Percentiles rank a stretch among this genome's conserved stretches.
These are phyloP conservation scores for Drosophila diplacantha DNA, from an alignment of 2,888 invertebrate genomes.

Conservation along the genomic window DNA sequence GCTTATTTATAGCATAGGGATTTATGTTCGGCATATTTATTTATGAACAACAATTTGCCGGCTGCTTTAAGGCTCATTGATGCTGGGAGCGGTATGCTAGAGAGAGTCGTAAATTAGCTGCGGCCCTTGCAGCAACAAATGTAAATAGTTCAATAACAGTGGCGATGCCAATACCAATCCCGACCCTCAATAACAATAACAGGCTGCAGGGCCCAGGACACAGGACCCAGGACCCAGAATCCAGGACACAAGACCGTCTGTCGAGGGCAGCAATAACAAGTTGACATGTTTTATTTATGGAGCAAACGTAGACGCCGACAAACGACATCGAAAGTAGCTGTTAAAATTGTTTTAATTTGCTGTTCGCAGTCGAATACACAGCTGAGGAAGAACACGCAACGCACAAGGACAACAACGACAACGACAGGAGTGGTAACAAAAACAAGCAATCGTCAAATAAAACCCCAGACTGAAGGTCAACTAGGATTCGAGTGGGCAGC, in stretches of 20 bases:
- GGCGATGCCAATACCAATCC: slow-evolving; percentile 39
- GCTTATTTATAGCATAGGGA: slow-evolving; percentile 60
- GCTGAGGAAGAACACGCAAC: slow-evolving; percentile 9
- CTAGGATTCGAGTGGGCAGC: slow-evolving; percentile 30
- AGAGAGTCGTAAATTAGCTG: slow-evolving; percentile 62
- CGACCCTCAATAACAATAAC: slow-evolving; percentile 55
- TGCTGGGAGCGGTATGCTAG: slow-evolving; percentile 22
- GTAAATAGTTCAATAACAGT: slow-evolving; percentile 73
- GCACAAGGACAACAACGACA: slow-evolving; percentile 14
- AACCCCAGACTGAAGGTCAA: slow-evolving; percentile 30
- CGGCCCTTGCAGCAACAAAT: slow-evolving; percentile 60
- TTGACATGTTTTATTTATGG: slow-evolving; percentile 74
- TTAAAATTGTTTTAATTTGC: slow-evolving; percentile 74
- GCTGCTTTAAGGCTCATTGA: slow-evolving; percentile 61
- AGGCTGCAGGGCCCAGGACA: slow-evolving; percentile 29
- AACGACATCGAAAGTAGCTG: slow-evolving; percentile 62
- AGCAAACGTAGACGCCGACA: slow-evolving; percentile 57
- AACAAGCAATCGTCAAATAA: slow-evolving; percentile 35
- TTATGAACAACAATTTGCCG: slow-evolving; percentile 69
- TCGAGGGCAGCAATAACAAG: slow-evolving; percentile 60
- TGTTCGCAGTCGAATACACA: slow-evolving; percentile 40
- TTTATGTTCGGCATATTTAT: slow-evolving; percentile 66
- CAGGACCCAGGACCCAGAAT: background rate
- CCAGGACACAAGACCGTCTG: slow-evolving; percentile 21
- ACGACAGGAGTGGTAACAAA: slow-evolving; percentile 9